These are phyloP conservation scores for Puntigrus tetrazona DNA, from an alignment of 2,113 vertebrate species.

Conservation along the genomic window DNA sequence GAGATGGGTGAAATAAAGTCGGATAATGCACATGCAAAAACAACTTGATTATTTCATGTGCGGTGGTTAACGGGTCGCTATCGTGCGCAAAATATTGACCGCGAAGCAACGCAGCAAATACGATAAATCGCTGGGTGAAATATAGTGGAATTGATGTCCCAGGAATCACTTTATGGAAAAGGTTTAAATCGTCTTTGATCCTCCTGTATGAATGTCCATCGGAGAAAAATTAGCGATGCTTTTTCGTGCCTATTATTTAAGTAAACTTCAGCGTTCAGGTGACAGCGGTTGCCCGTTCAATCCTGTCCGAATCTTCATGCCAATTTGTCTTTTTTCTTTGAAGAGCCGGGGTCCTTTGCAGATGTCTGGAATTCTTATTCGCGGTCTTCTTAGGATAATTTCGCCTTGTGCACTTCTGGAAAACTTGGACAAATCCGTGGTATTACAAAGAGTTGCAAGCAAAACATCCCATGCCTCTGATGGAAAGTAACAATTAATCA, in stretches of 20 bases:
- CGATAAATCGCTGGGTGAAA: conserved; percentile 49
- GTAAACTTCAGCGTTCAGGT: conserved; percentile 73
- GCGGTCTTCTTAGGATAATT: conserved; percentile 69
- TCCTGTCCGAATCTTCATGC: conserved; percentile 69
- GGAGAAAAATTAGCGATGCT: conserved; percentile 24
- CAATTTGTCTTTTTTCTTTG: conserved; percentile 72
- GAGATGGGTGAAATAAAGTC: conserved; percentile 68
- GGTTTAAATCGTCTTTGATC: conserved; percentile 59
- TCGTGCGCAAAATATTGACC: conserved; percentile 38
- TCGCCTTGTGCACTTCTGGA: conserved; percentile 75
- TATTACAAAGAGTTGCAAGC: conserved; percentile 69
- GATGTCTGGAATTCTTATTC: conserved; percentile 73
- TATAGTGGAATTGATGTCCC: conserved; percentile 64
- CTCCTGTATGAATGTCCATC: conserved; percentile 31
- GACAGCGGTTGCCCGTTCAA: conserved; percentile 69
- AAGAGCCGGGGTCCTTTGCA: conserved; percentile 72
- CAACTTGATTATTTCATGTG: conserved; percentile 69
- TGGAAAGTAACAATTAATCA: conserved; percentile 66
- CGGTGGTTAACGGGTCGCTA: conserved; percentile 50
- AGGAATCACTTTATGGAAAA: conserved; percentile 62
- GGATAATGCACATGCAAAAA: conserved; percentile 77
- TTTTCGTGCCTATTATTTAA: conserved; percentile 60
- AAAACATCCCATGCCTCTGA: conserved; percentile 76
- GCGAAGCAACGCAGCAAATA: conserved; percentile 43
- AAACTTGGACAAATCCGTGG: conserved; percentile 78